phyloP scores from a whole-genome alignment of 2,888 invertebrate species.

The Caenorhabditis auriculariae region DNA sequence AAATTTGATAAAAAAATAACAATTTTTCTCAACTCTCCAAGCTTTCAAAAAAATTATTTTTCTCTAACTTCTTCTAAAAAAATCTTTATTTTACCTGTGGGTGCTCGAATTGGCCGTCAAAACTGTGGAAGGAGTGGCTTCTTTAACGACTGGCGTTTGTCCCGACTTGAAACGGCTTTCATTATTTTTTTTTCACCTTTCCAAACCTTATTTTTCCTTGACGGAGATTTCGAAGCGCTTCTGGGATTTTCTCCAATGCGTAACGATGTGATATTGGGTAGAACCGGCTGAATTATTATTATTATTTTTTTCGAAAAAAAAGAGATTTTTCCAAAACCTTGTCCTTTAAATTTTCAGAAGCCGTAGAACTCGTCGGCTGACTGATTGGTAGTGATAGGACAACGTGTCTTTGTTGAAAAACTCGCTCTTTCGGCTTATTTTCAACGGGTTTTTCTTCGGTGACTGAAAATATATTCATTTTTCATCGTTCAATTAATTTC shows the following conservation, averaged over 20 bases:
- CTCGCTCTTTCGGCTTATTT: conserved; percentile 2
- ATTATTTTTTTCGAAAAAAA: background rate
- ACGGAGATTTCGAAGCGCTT: conserved; percentile 30
- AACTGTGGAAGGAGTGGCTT: background rate
- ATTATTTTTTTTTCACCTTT: background rate
- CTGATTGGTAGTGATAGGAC: conserved; percentile 2
- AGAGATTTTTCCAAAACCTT: background rate
- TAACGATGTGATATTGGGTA: conserved; percentile 17
- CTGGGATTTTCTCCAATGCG: conserved; percentile 13
- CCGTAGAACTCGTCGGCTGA: background rate
- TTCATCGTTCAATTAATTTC: background rate
- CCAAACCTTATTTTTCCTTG: conserved; percentile 8
- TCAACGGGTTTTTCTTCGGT: conserved; percentile 4
- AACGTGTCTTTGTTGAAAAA: background rate
- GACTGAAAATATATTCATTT: background rate
- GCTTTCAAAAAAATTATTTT: no score
- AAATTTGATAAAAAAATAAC: no score
- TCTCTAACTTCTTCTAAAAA: background rate
- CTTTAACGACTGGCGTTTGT: conserved; percentile 1
- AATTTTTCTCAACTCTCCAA: no score
- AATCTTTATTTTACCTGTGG: conserved; percentile 2
- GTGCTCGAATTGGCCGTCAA: conserved; percentile 5
- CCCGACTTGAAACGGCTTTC: background rate
- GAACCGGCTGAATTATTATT: conserved; percentile 9
- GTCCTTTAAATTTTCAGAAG: background rate